Conservation (phyloP, 92 coral and sea anemone species). For the Zoanthus sociatus region DNA sequence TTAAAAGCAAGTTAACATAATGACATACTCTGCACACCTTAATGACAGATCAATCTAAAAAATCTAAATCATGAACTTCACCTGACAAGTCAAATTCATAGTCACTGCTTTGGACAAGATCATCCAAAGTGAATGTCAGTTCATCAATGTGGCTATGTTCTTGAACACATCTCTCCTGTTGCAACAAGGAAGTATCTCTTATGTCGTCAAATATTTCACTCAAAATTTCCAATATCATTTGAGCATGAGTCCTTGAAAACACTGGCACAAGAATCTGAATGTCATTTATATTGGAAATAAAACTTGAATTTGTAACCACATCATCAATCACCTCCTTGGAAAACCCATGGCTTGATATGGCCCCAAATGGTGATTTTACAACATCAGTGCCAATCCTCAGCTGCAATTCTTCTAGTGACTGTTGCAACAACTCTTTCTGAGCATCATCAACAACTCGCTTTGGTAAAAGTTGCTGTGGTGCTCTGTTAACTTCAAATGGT, state of each 20-base stretch:
- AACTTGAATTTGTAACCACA: conserved; percentile 35
- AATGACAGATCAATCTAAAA: conserved; percentile 33
- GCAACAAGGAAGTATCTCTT: conserved; percentile 17
- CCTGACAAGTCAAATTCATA: conserved; percentile 39
- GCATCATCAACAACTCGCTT: conserved; percentile 25
- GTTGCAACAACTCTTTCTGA: conserved; percentile 26
- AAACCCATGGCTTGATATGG: conserved; percentile 35
- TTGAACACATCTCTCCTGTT: conserved; percentile 29
- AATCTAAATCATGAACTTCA: conserved; percentile 29
- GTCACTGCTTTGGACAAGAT: conserved; percentile 37
- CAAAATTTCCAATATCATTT: conserved; percentile 40
- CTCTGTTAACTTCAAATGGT: conserved; percentile 9
- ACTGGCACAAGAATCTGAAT: conserved; percentile 41
- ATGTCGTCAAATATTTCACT: conserved; percentile 49
- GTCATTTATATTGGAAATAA: conserved; percentile 26
- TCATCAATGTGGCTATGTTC: conserved; percentile 39
- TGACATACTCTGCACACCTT: conserved; percentile 24
- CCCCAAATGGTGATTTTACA: conserved; percentile 42
- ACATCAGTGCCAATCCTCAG: conserved; percentile 9
- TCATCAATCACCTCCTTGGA: conserved; percentile 39
- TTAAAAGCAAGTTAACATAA: not conserved
- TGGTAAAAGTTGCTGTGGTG: conserved; percentile 21
- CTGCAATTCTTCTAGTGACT: conserved; percentile 39
- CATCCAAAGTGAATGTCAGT: conserved; percentile 35
- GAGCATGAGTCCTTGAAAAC: conserved; percentile 40